phyloP scores from a whole-genome alignment of 2,797 vertebrate genomes.

The Anguilla anguilla region DNA sequence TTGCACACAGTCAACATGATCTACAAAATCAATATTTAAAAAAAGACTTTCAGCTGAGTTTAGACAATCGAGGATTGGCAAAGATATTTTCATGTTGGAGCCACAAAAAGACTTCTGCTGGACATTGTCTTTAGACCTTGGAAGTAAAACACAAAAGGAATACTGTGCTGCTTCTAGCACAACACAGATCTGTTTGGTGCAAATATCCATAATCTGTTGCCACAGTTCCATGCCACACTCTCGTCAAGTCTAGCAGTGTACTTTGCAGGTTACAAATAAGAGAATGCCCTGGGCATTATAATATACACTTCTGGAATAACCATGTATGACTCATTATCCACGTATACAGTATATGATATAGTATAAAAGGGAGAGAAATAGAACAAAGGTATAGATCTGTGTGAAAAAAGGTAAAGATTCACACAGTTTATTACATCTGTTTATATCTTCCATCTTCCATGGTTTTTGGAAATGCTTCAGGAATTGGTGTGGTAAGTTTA shows the following conservation, averaged over 20 bases:
- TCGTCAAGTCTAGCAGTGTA: conserved; percentile 27
- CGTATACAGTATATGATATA: background rate
- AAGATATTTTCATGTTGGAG: conserved; percentile 18
- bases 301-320: background rate
- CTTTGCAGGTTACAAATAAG: conserved; percentile 20
- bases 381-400: background rate
- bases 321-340: background rate
- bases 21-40: conserved; percentile 44
- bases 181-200: background rate
- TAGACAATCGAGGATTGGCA: conserved; percentile 31
- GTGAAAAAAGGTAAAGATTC: background rate
- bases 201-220: background rate
- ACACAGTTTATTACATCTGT: background rate
- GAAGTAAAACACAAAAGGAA: background rate
- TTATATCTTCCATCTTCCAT: background rate
- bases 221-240: background rate
- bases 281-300: background rate
- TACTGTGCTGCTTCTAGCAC: background rate
- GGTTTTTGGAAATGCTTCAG: conserved; percentile 13
- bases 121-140: background rate
- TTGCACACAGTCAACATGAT: conserved; percentile 39
- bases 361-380: background rate
- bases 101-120: conserved; percentile 19
- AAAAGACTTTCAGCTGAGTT: conserved; percentile 25
- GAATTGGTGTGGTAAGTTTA: conserved; percentile 28